Evolutionary conservation across 2,113 vertebrate species (phyloP).

Genomic region (Podarcis cretensis): DNA sequence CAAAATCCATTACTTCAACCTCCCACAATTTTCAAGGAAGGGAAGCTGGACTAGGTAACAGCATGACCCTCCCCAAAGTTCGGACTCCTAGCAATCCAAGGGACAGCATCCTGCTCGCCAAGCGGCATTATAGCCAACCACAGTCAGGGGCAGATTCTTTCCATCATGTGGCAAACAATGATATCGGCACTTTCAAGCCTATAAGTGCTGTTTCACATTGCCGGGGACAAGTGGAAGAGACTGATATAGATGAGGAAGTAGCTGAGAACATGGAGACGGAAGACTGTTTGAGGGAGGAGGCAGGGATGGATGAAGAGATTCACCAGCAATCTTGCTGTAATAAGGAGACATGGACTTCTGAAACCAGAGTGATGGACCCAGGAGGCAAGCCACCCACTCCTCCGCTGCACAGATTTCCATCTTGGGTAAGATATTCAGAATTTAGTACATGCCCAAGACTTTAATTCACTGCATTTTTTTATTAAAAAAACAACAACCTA

Average conservation of each 20-base stretch:
- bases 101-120: constrained; percentile 89
- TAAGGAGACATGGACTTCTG: constrained; percentile 67
- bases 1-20: constrained; percentile 47
- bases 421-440: constrained; percentile 80
- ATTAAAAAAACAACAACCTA: not conserved
- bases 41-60: constrained; percentile 73
- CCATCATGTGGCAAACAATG: constrained; percentile 73
- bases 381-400: constrained; percentile 86
- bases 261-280: constrained; percentile 81
- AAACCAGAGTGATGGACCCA: constrained; percentile 3
- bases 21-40: constrained; percentile 38
- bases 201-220: constrained; percentile 27
- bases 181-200: constrained; percentile 70
- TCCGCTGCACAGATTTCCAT: constrained; percentile 87
- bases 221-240: constrained; percentile 80
- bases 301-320: not conserved
- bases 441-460: not conserved
- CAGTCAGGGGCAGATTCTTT: constrained; percentile 78
- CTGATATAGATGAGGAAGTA: constrained; percentile 80
- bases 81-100: constrained; percentile 80
- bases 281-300: constrained; percentile 22
- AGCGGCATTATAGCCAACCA: constrained; percentile 89
- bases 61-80: constrained; percentile 88
- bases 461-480: not conserved
- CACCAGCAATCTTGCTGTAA: not conserved